Base-by-base conservation (phyloP, 2,113 vertebrate species). In the Catharus minimus region DNA sequence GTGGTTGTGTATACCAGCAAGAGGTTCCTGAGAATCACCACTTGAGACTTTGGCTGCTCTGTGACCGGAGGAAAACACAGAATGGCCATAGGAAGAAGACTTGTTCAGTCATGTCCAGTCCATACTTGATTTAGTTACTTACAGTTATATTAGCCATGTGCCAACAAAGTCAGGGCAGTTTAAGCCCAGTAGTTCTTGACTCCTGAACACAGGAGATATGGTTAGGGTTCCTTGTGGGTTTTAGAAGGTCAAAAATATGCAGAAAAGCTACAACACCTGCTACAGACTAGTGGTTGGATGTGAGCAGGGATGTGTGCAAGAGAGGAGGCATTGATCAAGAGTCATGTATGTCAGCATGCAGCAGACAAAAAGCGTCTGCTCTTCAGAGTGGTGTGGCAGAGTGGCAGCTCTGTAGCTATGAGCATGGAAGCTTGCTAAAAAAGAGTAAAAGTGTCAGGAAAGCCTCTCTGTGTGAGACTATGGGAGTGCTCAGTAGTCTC, bases 301-400 rank as follows among this genome's bases (percentile, higher is more conserved):
- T 28, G 43, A 77, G 47, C 3, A 3, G 30, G 33, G 27, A 13
- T 15, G 10, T 53, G 47, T 78, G 20, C 9, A 53, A 41, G 27
- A 47, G 32, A 62, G 50, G 14, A 67, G 15, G 32, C 23, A 21
- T 22, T 30, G 52, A 30, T 50, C 7, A 17, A 44, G 23, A 46
- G 8, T 22, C 19, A 17, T 2, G 18, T 19, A 18, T 26, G 27
- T 50, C 43, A 87, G 47, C 30, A 14, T 2, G 27, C 20, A 43
- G 26, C 3, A 0, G 10, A 28, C 1, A 2, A 14, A 14, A 13
- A 24, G 46, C 10, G 18, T 38, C 38, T 38, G 36, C 23, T 50
- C 58, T 86, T 72, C 0, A 0, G 32, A 71, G 23, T 5, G 10
- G 1, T 30, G 20, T 27, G 26, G n/a, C 46, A 47, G 46, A 47